phyloP scores from a whole-genome alignment of 2,888 invertebrate species.

The Isotomurus palustris region DNA sequence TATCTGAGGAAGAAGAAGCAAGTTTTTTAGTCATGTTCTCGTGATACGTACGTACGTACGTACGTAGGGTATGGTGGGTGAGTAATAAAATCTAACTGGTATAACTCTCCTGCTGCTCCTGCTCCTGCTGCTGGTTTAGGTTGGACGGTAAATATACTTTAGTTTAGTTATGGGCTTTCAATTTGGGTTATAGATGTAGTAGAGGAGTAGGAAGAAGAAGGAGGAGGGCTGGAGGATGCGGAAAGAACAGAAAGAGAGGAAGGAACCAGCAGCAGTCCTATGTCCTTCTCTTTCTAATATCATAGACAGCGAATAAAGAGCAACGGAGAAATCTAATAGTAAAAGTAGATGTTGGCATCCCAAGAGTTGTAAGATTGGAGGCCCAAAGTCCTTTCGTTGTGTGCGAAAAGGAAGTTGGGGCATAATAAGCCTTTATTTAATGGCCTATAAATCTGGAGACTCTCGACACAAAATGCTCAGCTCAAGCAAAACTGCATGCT shows the following conservation, averaged over 20 bases:
- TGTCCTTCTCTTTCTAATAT: too few species aligned
- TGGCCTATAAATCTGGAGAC: slow-evolving; percentile 47
- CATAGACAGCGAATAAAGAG: too few species aligned
- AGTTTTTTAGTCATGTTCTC: too few species aligned
- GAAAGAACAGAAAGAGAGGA: too few species aligned
- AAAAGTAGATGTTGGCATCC: not conserved
- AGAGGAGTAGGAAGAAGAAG: not conserved
- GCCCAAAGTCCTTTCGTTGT: slow-evolving; percentile 40
- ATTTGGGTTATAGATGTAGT: not conserved
- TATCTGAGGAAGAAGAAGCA: not conserved
- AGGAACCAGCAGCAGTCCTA: too few species aligned
- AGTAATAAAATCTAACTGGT: slow-evolving; percentile 3
- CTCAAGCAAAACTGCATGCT: slow-evolving; percentile 44
- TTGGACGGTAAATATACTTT: slow-evolving; percentile 2
- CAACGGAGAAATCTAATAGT: not conserved
- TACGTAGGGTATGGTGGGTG: not conserved
- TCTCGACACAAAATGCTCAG: slow-evolving; percentile 46
- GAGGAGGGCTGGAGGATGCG: not conserved
- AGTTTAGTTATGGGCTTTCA: not conserved
- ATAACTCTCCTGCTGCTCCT: too few species aligned
- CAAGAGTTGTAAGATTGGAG: slow-evolving; percentile 22
- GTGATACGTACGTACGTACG: slow-evolving; percentile 1
- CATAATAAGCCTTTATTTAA: slow-evolving; percentile 47
- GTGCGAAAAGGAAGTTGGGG: slow-evolving; percentile 46
- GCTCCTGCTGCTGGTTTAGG: too few species aligned